Base-by-base conservation (phyloP, 2,888 invertebrate genomes). In the Anagyrus pseudococci region DNA sequence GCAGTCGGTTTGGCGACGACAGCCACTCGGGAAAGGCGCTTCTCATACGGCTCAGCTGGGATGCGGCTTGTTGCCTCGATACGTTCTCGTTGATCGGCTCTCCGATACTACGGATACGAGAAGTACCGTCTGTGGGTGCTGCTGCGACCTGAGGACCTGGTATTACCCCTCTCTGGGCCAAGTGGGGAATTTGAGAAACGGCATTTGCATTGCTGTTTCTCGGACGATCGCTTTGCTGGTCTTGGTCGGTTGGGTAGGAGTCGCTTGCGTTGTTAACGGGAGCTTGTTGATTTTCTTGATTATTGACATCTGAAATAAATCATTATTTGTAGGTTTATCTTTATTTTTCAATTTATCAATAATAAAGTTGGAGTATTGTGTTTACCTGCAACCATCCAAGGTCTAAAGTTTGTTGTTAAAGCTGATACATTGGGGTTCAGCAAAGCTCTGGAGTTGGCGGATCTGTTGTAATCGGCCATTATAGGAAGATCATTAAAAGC, bases 1-100 rank as follows among this genome's bases (percentile, higher is more conserved):
- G 3, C 13, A 37, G 33, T 52, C 70, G 68, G 48, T 74, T 64
- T 6, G 69, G 63, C 40, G 72, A 71, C 0, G 72, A 71, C 4
- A 74, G 40, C 56, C 71, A 70, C 57, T 75, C 70, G 0, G 17
- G 17, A 13, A 4, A 13, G 2, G 22, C 19, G 23, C 23, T 22
- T 13, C 46, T 46, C 68, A 23, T 2, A 69, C 7, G 15, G 29
- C 69, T 49, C 72, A 37, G 8, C 8, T 37, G 15, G 33, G 4
- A 15, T 13, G 4, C 33, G 13, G 33, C 15, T 64, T 23, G 68
- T 73, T 2, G 65, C 48, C 26, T 15, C 29, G 17, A 25, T 46
- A 15, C 17, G 29, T 19, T 22, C 7, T 13, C 48, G 19, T n/a
- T 19, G 26, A 10, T n/a, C 1, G 29, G 26, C n/a, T 48, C 10